Conservation (phyloP, 2,797 vertebrate genomes). For the Fratercula arctica region DNA sequence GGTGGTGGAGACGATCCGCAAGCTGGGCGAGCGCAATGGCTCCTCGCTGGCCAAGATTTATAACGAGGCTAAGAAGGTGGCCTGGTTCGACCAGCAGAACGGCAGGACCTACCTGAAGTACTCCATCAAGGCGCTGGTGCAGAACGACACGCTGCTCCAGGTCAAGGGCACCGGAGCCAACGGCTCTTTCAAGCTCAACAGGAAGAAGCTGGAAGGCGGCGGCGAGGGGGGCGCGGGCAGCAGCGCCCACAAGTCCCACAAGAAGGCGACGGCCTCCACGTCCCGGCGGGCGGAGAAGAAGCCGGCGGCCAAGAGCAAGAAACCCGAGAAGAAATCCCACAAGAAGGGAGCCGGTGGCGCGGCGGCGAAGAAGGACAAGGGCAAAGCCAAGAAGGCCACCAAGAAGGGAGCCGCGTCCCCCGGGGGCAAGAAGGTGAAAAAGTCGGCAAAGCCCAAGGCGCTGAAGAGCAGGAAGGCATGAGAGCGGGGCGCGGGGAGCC, state of each 20-base stretch:
- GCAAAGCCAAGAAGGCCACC: slow-evolving; percentile 68
- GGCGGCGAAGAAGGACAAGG: slow-evolving; percentile 63
- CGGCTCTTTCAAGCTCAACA: slow-evolving; percentile 86
- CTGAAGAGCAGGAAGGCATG: slow-evolving; percentile 79
- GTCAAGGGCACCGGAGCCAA: slow-evolving; percentile 87
- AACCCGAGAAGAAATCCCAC: slow-evolving; percentile 71
- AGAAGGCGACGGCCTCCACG: slow-evolving; percentile 50
- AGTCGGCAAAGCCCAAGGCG: slow-evolving; percentile 77
- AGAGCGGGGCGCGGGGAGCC: slow-evolving; percentile 1
- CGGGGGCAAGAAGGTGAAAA: slow-evolving; percentile 76
- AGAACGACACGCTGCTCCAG: slow-evolving; percentile 86
- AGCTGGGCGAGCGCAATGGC: slow-evolving; percentile 81
- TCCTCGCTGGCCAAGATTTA: slow-evolving; percentile 86
- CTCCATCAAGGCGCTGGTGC: slow-evolving; percentile 85
- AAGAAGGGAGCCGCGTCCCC: slow-evolving; percentile 65
- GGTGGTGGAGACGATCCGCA: slow-evolving; percentile 83
- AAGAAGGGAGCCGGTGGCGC: slow-evolving; percentile 50
- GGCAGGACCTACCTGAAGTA: slow-evolving; percentile 87
- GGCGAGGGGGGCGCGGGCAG: slow-evolving; percentile 53
- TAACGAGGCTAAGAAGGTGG: slow-evolving; percentile 83
- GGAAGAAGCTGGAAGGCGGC: slow-evolving; percentile 80
- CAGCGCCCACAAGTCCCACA: slow-evolving; percentile 45
- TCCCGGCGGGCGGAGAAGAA: slow-evolving; percentile 67
- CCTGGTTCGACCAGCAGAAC: slow-evolving; percentile 88
- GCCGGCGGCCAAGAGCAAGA: slow-evolving; percentile 46